Percentiles rank a stretch among this genome's conserved stretches.
phyloP scores from a whole-genome alignment of 1,140 invertebrate genomes.

The Nasonia giraulti region DNA sequence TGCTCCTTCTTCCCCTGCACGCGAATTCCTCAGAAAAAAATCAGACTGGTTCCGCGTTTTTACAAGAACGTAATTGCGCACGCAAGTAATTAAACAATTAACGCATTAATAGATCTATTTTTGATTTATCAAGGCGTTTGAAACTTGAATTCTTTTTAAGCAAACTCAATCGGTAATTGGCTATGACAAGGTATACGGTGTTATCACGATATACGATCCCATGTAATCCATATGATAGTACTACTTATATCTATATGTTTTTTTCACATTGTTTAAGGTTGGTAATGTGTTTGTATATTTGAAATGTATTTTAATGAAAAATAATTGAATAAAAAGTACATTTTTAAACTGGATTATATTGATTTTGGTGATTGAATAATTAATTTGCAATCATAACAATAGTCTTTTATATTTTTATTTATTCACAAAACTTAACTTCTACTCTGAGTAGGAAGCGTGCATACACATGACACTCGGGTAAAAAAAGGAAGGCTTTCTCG shows the following conservation, averaged over 20 bases:
- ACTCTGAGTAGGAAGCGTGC: conserved; percentile 46
- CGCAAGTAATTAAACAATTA: not conserved
- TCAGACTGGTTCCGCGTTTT: not conserved
- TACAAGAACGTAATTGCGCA: not conserved
- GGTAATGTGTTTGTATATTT: not conserved
- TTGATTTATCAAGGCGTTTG: too few species aligned
- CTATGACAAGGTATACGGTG: too few species aligned
- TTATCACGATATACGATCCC: too few species aligned
- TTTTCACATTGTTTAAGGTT: not conserved
- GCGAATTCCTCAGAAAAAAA: not conserved
- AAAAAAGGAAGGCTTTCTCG: conserved; percentile 47
- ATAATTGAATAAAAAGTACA: not conserved
- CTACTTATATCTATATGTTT: not conserved
- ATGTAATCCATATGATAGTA: not conserved
- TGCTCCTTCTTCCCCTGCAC: conserved; percentile 1
- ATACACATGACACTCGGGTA: conserved; percentile 43
- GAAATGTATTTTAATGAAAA: not conserved
- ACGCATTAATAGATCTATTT: not conserved
- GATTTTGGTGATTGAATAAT: conserved; percentile 18
- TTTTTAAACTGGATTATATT: conserved; percentile 26
- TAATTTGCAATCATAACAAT: not conserved
- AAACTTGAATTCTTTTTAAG: not conserved
- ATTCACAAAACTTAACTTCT: conserved; percentile 47
- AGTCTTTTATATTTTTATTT: conserved; percentile 37
- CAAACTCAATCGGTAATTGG: conserved; percentile 37